Conservation (phyloP, 2,888 invertebrate species). For the Hypena proboscidalis region DNA sequence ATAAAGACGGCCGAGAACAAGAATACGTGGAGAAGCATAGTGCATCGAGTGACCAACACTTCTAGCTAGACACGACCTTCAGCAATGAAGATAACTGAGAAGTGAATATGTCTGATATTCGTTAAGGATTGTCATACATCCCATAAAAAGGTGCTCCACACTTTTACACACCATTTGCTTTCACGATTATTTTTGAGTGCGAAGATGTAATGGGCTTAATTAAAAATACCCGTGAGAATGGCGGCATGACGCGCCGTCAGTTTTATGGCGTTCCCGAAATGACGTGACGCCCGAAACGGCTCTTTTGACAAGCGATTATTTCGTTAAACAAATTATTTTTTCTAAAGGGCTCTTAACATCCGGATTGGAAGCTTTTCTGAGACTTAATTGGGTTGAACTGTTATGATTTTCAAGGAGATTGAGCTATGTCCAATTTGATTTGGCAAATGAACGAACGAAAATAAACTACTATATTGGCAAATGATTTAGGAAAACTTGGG, state of each 20-base stretch:
- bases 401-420: neutral
- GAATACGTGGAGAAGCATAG: too few relatives aligned
- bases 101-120: too few relatives aligned
- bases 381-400: neutral
- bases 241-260: slow-evolving; percentile 26
- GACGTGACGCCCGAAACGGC: slow-evolving; percentile 4
- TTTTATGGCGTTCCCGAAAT: slow-evolving; percentile 23
- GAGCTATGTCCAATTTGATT: neutral
- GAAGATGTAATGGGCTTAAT: slow-evolving; percentile 45
- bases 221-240: slow-evolving; percentile 46
- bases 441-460: too few relatives aligned
- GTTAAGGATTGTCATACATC: too few relatives aligned
- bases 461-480: too few relatives aligned
- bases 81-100: too few relatives aligned
- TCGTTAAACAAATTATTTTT: slow-evolving; percentile 6
- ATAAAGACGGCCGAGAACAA: too few relatives aligned
- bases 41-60: too few relatives aligned
- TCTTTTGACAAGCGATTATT: neutral
- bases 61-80: too few relatives aligned
- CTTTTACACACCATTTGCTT: slow-evolving; percentile 17
- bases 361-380: neutral
- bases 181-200: slow-evolving; percentile 38
- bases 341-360: slow-evolving; percentile 2
- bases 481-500: too few relatives aligned
- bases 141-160: neutral